These are phyloP conservation scores for Xiphydria camelus DNA, from an alignment of 2,888 invertebrate genomes.

Conservation along the genomic window DNA sequence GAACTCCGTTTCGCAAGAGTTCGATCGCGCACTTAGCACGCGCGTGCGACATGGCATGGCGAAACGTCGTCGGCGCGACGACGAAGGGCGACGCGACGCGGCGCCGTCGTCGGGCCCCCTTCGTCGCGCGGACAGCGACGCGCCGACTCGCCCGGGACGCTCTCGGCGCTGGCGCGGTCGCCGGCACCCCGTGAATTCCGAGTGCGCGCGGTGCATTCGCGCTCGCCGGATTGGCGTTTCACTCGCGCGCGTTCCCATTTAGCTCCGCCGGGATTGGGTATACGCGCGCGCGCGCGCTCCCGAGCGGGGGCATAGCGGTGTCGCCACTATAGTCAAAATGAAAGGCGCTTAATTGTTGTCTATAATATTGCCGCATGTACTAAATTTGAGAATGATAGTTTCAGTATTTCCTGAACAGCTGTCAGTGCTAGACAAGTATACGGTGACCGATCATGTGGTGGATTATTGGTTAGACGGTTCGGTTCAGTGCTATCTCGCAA, in stretches of 20 bases:
- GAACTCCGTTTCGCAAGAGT: no score
- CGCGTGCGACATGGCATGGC: no score
- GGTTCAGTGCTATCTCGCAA: no score
- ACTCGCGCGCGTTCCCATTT: constrained; percentile 57
- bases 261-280: constrained; percentile 39
- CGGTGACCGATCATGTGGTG: constrained; percentile 37
- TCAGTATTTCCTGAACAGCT: constrained; percentile 58
- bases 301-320: constrained; percentile 37
- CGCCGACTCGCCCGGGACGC: no score
- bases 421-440: constrained; percentile 54
- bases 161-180: not conserved
- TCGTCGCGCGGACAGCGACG: no score
- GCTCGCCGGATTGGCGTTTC: constrained; percentile 47
- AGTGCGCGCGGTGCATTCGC: constrained; percentile 26
- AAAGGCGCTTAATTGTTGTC: constrained; percentile 55
- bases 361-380: constrained; percentile 45
- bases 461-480: constrained; percentile 28
- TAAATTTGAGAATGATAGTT: constrained; percentile 53
- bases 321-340: constrained; percentile 55
- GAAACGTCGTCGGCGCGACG: no score
- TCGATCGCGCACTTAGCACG: no score
- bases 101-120: no score
- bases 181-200: constrained; percentile 25
- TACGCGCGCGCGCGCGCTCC: constrained; percentile 9
- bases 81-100: no score